Conservation (phyloP, 2,113 vertebrate genomes). For the Climacteris rufus region DNA sequence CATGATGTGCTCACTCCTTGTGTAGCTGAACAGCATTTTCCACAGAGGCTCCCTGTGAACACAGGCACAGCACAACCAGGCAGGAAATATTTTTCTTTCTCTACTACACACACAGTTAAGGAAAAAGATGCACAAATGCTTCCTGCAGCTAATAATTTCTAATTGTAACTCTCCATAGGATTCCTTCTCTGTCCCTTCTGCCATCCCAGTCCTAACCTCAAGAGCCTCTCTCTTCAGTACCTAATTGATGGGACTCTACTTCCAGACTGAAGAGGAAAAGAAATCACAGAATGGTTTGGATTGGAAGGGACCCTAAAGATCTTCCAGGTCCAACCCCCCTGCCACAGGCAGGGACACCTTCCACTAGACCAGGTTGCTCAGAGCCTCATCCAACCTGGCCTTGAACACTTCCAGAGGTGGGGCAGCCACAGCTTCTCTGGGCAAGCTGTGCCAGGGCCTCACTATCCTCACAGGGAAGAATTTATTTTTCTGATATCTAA, state of each 20-base stretch:
- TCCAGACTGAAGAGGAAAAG: not conserved
- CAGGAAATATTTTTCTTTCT: not conserved
- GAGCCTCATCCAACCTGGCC: not conserved
- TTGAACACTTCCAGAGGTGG: no score
- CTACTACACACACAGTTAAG: not conserved
- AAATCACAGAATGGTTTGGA: not conserved
- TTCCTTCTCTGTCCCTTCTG: not conserved
- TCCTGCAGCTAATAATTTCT: not conserved
- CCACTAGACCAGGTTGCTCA: not conserved
- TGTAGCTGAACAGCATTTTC: not conserved
- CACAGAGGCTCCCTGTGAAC: not conserved
- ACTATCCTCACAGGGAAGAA: not conserved
- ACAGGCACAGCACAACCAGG: not conserved
- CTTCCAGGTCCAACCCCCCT: not conserved
- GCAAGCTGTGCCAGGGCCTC: not conserved
- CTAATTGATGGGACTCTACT: not conserved
- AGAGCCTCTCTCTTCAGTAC: not conserved
- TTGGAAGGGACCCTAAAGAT: not conserved
- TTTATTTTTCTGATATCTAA: not conserved
- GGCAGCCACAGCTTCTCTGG: not conserved
- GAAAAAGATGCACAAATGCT: not conserved
- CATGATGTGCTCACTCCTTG: accelerated
- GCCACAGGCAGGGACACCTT: not conserved
- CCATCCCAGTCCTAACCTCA: not conserved
- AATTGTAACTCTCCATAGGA: not conserved